Evolutionary conservation across 2,888 invertebrate species (phyloP).

Genomic region (Oligia latruncula): DNA sequence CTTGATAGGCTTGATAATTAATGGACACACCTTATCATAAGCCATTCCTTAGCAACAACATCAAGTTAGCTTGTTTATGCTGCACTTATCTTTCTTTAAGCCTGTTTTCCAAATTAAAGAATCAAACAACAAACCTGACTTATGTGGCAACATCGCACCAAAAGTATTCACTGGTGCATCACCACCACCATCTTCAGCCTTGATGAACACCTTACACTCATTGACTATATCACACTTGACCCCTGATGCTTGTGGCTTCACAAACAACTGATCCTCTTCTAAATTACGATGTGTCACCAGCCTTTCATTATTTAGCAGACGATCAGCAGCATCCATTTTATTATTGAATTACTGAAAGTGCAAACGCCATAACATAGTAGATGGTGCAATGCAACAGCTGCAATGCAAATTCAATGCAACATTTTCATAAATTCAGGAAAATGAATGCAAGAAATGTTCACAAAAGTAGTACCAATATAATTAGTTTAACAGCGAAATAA

Average conservation of each 20-base stretch:
- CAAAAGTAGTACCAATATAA: background rate
- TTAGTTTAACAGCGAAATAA: background rate
- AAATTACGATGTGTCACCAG: constrained; percentile 61
- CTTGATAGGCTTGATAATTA: constrained; percentile 1
- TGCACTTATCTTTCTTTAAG: background rate
- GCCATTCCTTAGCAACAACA: background rate
- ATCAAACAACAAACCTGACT: constrained; percentile 68
- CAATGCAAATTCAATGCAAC: constrained; percentile 20
- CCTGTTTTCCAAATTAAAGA: constrained; percentile 6
- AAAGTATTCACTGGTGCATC: constrained; percentile 77
- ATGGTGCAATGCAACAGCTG: constrained; percentile 59
- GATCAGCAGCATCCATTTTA: constrained; percentile 82
- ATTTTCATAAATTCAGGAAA: background rate
- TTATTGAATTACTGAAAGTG: constrained; percentile 53
- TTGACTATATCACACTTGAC: constrained; percentile 84
- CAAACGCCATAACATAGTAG: constrained; percentile 18
- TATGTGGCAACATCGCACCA: constrained; percentile 68
- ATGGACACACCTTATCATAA: background rate
- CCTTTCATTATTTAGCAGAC: constrained; percentile 70
- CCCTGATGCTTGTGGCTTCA: constrained; percentile 72
- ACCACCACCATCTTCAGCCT: constrained; percentile 86
- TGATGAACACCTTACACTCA: constrained; percentile 85
- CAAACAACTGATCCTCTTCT: constrained; percentile 74
- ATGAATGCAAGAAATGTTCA: background rate
- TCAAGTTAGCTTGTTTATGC: background rate